These are phyloP conservation scores for Hydrolagus colliei DNA, from an alignment of 2,797 vertebrate species.

Conservation along the genomic window DNA sequence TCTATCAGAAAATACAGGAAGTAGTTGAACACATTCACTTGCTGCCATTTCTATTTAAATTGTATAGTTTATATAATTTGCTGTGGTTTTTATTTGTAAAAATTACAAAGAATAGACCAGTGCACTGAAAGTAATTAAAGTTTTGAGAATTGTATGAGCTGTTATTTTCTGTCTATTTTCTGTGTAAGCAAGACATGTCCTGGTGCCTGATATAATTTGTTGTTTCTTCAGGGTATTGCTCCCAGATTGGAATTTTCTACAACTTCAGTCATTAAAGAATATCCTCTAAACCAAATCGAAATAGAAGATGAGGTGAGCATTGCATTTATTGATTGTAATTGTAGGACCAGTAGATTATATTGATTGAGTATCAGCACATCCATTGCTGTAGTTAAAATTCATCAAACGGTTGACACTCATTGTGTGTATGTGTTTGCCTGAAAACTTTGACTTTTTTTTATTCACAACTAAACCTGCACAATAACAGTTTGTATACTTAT, in stretches of 20 bases:
- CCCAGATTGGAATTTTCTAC: slow-evolving; percentile 86
- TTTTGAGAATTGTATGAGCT: not conserved
- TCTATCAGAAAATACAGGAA: too few relatives aligned
- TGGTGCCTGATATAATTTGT: not conserved
- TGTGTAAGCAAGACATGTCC: not conserved
- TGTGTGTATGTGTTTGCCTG: not conserved
- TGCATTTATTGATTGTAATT: slow-evolving; percentile 36
- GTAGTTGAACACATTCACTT: too few relatives aligned
- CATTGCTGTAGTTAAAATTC: not conserved
- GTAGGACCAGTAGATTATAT: not conserved
- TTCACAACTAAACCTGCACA: too few relatives aligned
- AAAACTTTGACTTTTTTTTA: not conserved
- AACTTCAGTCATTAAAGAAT: slow-evolving; percentile 79
- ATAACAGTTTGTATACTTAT: too few relatives aligned
- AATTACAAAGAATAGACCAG: not conserved
- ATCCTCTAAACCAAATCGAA: slow-evolving; percentile 42
- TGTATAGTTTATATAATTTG: not conserved
- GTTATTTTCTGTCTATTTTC: too few relatives aligned
- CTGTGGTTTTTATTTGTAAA: not conserved
- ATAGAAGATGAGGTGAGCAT: slow-evolving; percentile 59
- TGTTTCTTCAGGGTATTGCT: slow-evolving; percentile 74
- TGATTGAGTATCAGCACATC: not conserved
- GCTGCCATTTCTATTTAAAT: too few relatives aligned
- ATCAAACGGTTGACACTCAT: not conserved
- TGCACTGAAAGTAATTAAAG: not conserved